Conservation (phyloP, 2,888 invertebrate species). For the Eumacrocentrus americanus region DNA sequence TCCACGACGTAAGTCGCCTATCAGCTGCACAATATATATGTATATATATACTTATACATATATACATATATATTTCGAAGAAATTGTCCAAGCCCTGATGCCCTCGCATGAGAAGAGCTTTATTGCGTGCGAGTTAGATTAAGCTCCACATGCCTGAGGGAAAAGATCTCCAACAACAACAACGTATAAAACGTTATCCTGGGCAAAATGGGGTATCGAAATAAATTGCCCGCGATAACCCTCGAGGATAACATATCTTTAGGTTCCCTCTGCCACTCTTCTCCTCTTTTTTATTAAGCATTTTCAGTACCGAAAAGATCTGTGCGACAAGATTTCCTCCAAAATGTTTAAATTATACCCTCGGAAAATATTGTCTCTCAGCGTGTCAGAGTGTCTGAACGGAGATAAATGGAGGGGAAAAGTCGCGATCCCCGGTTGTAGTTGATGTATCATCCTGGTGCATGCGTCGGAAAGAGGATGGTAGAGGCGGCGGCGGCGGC, state of each 20-base stretch:
- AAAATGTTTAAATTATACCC: conserved; percentile 2
- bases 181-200: conserved; percentile 7
- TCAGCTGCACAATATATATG: not conserved
- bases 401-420: conserved; percentile 15
- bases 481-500: conserved; percentile 43
- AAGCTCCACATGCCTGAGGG: conserved; percentile 23
- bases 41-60: conserved; percentile 15
- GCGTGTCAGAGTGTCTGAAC: not conserved
- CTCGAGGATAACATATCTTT: conserved; percentile 3
- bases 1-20: conserved; percentile 11
- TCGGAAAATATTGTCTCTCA: conserved; percentile 1
- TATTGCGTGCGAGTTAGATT: conserved; percentile 38
- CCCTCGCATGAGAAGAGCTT: conserved; percentile 30
- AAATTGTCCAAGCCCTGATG: no score
- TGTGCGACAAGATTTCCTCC: not conserved
- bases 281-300: not conserved
- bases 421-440: conserved; percentile 25
- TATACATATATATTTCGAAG: conserved; percentile 5
- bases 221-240: conserved; percentile 8
- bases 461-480: conserved; percentile 35
- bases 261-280: not conserved
- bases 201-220: conserved; percentile 3
- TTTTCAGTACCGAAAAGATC: not conserved
- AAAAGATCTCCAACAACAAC: conserved; percentile 2
- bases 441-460: conserved; percentile 48